Percentiles rank a stretch among this genome's conserved stretches.
phyloP scores from a whole-genome alignment of 23 tunicate species.

The Halocynthia roretzi region DNA sequence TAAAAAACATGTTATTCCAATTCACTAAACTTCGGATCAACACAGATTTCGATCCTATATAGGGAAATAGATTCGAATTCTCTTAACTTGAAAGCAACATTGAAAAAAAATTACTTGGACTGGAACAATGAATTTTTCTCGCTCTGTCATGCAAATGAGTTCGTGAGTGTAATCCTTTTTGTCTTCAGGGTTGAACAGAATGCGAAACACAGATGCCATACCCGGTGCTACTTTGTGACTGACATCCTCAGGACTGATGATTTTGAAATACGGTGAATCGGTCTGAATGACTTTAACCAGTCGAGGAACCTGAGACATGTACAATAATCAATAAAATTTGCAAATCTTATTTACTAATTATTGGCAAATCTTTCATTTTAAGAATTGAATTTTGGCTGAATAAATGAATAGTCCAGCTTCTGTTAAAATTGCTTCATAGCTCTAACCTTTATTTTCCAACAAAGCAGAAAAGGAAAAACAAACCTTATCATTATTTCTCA shows the following conservation, averaged over 20 bases:
- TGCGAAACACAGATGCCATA: conserved; percentile 78
- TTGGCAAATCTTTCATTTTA: background rate
- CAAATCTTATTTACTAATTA: too few species aligned
- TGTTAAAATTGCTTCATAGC: background rate
- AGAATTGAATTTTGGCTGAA: background rate
- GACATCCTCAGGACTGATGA: conserved; percentile 94
- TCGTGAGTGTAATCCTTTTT: conserved; percentile 93
- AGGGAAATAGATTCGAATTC: background rate
- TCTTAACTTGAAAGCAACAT: background rate
- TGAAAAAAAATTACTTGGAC: conserved; percentile 22
- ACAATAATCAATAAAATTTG: background rate
- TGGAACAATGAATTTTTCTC: conserved; percentile 89
- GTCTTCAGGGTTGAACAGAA: conserved; percentile 90
- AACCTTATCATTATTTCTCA: conserved; percentile 94
- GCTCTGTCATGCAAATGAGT: conserved; percentile 91
- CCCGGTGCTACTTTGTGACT: conserved; percentile 99
- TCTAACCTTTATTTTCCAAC: background rate
- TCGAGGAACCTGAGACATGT: conserved; percentile 69
- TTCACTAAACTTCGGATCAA: too few species aligned
- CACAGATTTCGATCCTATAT: too few species aligned
- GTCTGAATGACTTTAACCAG: conserved; percentile 78
- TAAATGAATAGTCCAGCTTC: background rate
- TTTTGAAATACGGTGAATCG: conserved; percentile 95
- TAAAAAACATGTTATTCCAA: too few species aligned
- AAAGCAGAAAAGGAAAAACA: background rate